Percentiles rank a stretch among this genome's conserved stretches.
Conservation (phyloP, 2,113 vertebrate genomes). For the Gnathonemus longibarbis region DNA sequence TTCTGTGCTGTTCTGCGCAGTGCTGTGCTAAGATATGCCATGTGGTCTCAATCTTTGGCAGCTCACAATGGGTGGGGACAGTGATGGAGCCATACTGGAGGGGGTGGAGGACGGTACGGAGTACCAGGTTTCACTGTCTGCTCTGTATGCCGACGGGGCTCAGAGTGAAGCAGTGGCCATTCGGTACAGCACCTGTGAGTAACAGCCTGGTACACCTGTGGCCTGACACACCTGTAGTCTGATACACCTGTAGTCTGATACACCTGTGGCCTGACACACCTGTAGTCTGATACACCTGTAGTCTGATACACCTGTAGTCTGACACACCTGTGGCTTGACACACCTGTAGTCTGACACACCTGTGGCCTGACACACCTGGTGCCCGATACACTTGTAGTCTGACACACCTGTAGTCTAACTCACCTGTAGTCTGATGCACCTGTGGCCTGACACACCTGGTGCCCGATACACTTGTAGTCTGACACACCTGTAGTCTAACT, state of each 20-base stretch:
- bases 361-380: background rate
- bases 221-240: background rate
- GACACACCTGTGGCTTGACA: background rate
- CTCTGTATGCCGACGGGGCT: constrained; percentile 78
- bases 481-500: background rate
- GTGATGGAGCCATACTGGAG: constrained; percentile 62
- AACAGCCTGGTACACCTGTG: background rate
- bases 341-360: background rate
- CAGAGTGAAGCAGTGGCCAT: constrained; percentile 76
- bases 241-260: background rate
- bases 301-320: background rate
- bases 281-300: background rate
- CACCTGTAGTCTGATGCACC: background rate
- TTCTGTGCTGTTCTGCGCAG: background rate
- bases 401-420: background rate
- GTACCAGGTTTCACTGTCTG: constrained; percentile 84
- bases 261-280: background rate
- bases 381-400: background rate
- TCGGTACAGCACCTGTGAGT: constrained; percentile 80
- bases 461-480: background rate
- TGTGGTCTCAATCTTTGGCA: constrained; percentile 35
- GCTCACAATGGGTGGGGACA: constrained; percentile 69
- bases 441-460: background rate
- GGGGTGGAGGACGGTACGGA: constrained; percentile 73
- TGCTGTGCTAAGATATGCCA: background rate